Percentiles rank a stretch among this genome's conserved stretches.
Conservation (phyloP, 2,113 vertebrate genomes). For the Pteronura brasiliensis region DNA sequence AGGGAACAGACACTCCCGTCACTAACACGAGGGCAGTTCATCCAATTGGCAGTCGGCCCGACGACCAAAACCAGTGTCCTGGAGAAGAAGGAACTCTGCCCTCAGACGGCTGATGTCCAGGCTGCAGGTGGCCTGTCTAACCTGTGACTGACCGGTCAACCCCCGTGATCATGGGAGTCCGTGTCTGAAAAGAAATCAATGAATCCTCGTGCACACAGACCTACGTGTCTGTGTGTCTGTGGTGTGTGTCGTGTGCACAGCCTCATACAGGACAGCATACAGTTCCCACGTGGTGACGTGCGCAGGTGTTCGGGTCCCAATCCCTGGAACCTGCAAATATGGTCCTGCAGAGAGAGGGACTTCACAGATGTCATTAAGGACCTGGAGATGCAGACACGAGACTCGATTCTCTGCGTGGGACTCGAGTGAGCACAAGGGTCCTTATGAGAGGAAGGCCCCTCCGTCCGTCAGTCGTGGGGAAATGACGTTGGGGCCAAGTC, state of each 20-base stretch:
- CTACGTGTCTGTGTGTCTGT: neutral
- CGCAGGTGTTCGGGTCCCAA: neutral
- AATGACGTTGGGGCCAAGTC: too few relatives aligned
- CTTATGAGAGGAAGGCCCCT: neutral
- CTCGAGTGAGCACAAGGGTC: neutral
- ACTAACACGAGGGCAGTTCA: neutral
- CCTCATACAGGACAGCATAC: neutral
- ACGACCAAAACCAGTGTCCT: neutral
- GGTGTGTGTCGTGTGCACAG: neutral
- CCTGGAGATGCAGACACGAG: neutral
- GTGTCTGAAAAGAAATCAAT: neutral
- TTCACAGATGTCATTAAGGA: neutral
- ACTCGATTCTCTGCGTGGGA: neutral
- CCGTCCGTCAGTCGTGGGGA: neutral
- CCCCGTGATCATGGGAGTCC: neutral
- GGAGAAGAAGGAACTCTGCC: neutral
- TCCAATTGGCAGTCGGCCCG: neutral
- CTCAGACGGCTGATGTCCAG: neutral
- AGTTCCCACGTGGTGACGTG: neutral
- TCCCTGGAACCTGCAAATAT: neutral
- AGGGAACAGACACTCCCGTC: neutral
- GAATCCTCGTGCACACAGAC: neutral
- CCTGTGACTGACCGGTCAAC: neutral
- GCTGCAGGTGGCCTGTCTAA: neutral
- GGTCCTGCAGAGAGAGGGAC: too few relatives aligned